Conservation (phyloP, 2,113 vertebrate species). For the Sinocyclocheilus anophthalmus region DNA sequence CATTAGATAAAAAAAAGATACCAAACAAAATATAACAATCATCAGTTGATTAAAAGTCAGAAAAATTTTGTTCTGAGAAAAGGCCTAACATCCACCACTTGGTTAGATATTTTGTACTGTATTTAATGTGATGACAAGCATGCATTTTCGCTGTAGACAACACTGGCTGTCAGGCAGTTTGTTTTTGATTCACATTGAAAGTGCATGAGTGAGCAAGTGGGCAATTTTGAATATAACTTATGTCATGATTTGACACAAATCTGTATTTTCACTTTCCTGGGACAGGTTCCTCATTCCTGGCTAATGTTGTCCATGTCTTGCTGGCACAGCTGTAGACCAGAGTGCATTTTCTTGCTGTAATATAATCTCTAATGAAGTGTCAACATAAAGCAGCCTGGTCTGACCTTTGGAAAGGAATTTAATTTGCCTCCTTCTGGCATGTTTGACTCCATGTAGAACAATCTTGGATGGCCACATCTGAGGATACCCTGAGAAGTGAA, state of each 20-base stretch:
- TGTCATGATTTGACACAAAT: background rate
- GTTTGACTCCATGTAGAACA: conserved; percentile 59
- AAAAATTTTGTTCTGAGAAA: too few species aligned
- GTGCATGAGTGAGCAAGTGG: background rate
- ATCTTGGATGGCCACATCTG: conserved; percentile 45
- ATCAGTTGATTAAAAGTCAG: too few species aligned
- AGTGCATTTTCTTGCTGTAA: conserved; percentile 43
- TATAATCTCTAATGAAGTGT: conserved; percentile 56
- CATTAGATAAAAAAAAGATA: background rate
- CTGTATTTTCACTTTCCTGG: background rate
- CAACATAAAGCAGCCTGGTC: conserved; percentile 54
- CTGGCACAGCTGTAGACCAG: conserved; percentile 33
- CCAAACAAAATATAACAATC: too few species aligned
- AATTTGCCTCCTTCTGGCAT: conserved; percentile 56
- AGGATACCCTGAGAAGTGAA: conserved; percentile 42
- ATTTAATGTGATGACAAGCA: background rate
- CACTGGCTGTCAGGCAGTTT: background rate
- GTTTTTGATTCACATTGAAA: background rate
- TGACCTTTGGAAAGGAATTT: conserved; percentile 60
- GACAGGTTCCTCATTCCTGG: conserved; percentile 3
- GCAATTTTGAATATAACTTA: background rate
- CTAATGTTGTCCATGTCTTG: conserved; percentile 23
- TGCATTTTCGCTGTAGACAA: background rate
- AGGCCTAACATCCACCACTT: too few species aligned
- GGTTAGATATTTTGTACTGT: too few species aligned